phyloP scores from a whole-genome alignment of 2,113 vertebrate species.

The Dasyurus viverrinus region DNA sequence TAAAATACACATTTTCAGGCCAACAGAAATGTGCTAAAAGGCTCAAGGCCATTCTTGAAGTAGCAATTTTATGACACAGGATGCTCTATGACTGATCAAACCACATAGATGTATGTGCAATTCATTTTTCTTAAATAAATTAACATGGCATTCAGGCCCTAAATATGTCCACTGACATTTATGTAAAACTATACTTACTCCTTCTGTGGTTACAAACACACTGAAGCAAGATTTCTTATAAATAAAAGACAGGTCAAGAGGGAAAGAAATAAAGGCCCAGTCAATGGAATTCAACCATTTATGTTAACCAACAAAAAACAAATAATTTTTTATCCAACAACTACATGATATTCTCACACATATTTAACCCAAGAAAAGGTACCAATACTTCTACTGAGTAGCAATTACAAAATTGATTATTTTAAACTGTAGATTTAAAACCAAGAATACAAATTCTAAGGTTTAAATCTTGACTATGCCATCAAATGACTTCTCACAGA shows the following conservation, averaged over 20 bases:
- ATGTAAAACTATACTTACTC: conserved; percentile 35
- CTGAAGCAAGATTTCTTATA: not conserved
- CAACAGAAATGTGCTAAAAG: not conserved
- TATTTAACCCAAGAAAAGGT: not conserved
- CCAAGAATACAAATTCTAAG: not conserved
- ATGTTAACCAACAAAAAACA: not conserved
- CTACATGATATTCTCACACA: not conserved
- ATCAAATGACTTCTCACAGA: not conserved
- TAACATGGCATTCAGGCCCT: conserved; percentile 70
- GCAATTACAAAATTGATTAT: not conserved
- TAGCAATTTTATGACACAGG: not conserved
- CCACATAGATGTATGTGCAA: not conserved
- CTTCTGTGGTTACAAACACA: not conserved
- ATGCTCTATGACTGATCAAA: not conserved
- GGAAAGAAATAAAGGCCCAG: not conserved
- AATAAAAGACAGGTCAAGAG: not conserved
- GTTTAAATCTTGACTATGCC: not conserved
- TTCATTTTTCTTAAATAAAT: conserved; percentile 36
- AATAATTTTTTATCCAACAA: not conserved
- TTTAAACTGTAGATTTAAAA: not conserved
- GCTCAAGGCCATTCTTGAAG: not conserved
- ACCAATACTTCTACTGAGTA: not conserved
- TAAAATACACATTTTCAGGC: not conserved
- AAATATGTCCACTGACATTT: conserved; percentile 74
- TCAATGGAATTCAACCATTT: not conserved